Conservation (phyloP, 2,797 vertebrate genomes). For the Haliaeetus vocifer region DNA sequence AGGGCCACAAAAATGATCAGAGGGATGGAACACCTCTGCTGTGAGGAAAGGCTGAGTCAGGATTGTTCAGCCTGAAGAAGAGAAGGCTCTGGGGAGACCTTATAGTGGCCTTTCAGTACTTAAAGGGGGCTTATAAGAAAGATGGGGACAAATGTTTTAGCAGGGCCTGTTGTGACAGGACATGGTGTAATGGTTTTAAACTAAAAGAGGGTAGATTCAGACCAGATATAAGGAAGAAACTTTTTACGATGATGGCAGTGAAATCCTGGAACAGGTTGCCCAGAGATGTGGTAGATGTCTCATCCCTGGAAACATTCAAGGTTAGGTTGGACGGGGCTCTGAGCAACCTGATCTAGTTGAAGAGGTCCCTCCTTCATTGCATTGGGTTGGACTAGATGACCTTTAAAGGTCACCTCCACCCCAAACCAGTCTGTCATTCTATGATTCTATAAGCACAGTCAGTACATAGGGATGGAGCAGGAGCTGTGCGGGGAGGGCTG, state of each 20-base stretch:
- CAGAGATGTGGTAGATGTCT: neutral
- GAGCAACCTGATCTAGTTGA: neutral
- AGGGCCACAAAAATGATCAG: fast-evolving
- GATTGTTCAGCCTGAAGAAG: no score
- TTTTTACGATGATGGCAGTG: fast-evolving
- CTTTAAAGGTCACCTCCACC: neutral
- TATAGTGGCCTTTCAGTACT: neutral
- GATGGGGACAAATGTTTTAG: no score
- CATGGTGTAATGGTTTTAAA: neutral
- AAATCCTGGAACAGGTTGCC: neutral
- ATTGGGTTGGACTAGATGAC: no score
- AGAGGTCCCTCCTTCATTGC: neutral
- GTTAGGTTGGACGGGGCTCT: neutral
- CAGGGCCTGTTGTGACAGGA: neutral
- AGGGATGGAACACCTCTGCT: neutral
- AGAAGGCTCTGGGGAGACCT: neutral
- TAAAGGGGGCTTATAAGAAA: no score
- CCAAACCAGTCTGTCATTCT: neutral
- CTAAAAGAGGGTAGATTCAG: neutral
- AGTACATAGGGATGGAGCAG: neutral
- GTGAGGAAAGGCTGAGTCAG: no score
- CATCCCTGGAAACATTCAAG: neutral
- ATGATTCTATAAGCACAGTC: neutral
- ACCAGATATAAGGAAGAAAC: no score
- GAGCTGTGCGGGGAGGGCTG: neutral